Evolutionary conservation across 2,797 vertebrate genomes (phyloP).

Genomic region (Pantherophis alleghaniensis): DNA sequence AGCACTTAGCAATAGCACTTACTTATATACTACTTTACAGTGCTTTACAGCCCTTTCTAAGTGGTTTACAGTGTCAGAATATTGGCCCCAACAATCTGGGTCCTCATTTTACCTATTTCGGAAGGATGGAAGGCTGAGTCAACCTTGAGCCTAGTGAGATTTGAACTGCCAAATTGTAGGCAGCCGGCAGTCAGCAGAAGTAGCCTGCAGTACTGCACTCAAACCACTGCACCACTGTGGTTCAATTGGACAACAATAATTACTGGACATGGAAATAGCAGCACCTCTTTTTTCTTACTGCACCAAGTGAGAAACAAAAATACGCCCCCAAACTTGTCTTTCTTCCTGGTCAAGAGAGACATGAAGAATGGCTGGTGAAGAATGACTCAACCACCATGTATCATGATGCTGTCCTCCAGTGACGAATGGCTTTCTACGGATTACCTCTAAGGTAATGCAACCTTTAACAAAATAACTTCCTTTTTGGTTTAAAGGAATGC

Average conservation of each 20-base stretch:
- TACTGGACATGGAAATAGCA: background rate
- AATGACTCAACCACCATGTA: background rate
- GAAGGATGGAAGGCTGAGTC: no score
- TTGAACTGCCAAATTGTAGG: no score
- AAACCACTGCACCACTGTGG: no score
- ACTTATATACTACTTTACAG: no score
- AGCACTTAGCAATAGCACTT: no score
- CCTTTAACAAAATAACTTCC: background rate
- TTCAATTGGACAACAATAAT: background rate
- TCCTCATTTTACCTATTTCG: no score
- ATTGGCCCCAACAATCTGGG: no score
- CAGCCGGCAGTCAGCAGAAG: no score
- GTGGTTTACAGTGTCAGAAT: no score
- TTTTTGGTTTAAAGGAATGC: background rate
- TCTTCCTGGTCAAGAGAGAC: background rate
- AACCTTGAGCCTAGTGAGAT: no score
- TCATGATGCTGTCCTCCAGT: background rate
- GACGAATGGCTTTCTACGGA: background rate
- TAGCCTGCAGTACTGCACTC: no score
- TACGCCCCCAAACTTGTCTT: background rate
- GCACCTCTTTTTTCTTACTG: background rate
- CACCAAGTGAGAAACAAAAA: background rate
- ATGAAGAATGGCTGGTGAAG: background rate
- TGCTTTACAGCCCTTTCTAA: no score
- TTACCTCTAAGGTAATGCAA: background rate